Conservation (phyloP, 1,140 invertebrate species). For the Trichonephila inaurata region DNA sequence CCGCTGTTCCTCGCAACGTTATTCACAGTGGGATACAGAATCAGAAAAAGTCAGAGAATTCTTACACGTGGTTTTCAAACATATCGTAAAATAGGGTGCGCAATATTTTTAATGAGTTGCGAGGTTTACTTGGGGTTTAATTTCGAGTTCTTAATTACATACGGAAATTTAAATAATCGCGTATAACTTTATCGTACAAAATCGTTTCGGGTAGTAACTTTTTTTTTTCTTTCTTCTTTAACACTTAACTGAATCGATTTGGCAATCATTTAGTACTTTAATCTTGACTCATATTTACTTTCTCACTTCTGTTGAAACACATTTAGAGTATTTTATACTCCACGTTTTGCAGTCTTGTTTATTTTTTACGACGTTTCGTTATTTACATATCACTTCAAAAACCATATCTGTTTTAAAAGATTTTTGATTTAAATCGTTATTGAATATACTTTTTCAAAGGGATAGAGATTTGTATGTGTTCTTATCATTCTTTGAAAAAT, state of each 20-base stretch:
- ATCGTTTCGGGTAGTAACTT: constrained; percentile 10
- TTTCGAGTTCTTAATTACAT: constrained; percentile 70
- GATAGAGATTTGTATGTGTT: background rate
- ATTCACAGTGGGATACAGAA: background rate
- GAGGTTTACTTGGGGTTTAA: constrained; percentile 62
- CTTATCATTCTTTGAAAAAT: background rate
- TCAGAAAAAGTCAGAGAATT: constrained; percentile 29
- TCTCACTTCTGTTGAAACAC: constrained; percentile 14
- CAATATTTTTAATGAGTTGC: constrained; percentile 69
- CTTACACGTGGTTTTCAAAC: constrained; percentile 53
- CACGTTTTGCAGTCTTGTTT: constrained; percentile 19
- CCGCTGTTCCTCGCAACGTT: background rate
- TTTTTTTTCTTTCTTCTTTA: constrained; percentile 1
- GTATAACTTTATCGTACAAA: constrained; percentile 35
- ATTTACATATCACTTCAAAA: constrained; percentile 64
- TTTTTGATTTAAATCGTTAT: constrained; percentile 32
- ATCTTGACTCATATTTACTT: constrained; percentile 58
- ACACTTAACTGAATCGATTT: constrained; percentile 26
- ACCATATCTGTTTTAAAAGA: background rate
- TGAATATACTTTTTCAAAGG: background rate
- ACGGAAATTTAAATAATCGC: constrained; percentile 66
- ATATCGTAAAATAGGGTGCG: constrained; percentile 4
- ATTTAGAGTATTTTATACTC: constrained; percentile 41
- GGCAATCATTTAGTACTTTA: constrained; percentile 65
- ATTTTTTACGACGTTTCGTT: constrained; percentile 38